Conservation (phyloP, 2,888 invertebrate species). For the Theristus sp. region DNA sequence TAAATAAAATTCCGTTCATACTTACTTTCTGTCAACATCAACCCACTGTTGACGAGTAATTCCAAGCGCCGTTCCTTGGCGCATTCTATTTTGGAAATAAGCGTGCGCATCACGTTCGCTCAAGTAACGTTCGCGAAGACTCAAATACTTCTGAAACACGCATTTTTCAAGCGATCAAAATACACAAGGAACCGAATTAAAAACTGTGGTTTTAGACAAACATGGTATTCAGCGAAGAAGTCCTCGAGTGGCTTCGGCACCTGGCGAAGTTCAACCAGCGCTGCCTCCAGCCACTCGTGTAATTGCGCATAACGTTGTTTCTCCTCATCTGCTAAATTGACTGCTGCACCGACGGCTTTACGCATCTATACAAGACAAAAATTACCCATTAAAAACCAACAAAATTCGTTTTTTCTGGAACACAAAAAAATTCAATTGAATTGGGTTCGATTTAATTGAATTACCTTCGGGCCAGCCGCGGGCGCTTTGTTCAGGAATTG, state of each 20-base stretch:
- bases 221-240: slow-evolving; percentile 4
- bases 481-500: slow-evolving; percentile 19
- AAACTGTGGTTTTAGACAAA: no score
- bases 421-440: no score
- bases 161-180: neutral
- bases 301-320: neutral
- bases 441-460: no score
- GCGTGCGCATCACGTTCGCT: neutral
- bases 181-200: neutral
- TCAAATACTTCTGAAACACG: slow-evolving; percentile 1
- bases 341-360: neutral
- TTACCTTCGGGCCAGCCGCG: neutral
- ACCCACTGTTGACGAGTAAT: neutral
- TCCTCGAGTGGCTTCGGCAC: neutral
- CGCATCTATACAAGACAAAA: neutral
- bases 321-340: neutral
- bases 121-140: slow-evolving; percentile 1
- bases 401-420: neutral
- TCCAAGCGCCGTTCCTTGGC: neutral
- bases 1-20: no score
- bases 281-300: slow-evolving; percentile 1
- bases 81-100: neutral
- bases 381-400: no score
- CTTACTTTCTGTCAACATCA: neutral
- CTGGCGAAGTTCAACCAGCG: neutral